These are phyloP conservation scores for Lasioglossum baleicum DNA, from an alignment of 1,140 invertebrate genomes.

Conservation along the genomic window DNA sequence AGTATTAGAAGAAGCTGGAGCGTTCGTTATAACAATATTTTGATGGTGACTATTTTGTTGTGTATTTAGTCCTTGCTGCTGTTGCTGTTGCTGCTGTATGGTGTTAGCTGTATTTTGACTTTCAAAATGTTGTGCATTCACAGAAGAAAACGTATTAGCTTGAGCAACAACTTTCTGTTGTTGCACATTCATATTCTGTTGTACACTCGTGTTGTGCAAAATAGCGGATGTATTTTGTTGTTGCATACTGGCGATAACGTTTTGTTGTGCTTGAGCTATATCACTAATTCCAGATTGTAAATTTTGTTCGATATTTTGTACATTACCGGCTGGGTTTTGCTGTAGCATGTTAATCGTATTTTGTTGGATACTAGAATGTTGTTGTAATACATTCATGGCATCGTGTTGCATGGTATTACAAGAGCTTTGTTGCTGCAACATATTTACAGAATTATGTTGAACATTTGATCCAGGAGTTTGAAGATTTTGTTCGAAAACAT, in stretches of 20 bases:
- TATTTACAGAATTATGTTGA: conserved; percentile 70
- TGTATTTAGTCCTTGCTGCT: conserved; percentile 47
- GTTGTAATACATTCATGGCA: conserved; percentile 69
- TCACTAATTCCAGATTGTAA: conserved; percentile 61
- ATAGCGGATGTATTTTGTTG: conserved; percentile 67
- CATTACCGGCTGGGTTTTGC: conserved; percentile 63
- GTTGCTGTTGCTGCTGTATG: conserved; percentile 41
- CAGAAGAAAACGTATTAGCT: conserved; percentile 56
- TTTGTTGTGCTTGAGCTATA: conserved; percentile 52
- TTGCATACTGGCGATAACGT: conserved; percentile 59
- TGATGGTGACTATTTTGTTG: conserved; percentile 69
- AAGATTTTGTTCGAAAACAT: conserved; percentile 74
- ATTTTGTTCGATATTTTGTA: conserved; percentile 66
- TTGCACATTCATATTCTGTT: conserved; percentile 63
- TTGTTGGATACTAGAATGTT: conserved; percentile 70
- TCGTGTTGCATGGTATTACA: conserved; percentile 63
- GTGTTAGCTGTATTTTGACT: conserved; percentile 50
- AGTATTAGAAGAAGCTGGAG: conserved; percentile 48
- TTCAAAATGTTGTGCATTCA: conserved; percentile 63
- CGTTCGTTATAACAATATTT: conserved; percentile 73
- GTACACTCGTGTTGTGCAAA: conserved; percentile 59
- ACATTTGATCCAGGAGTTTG: conserved; percentile 66
- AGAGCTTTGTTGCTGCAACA: conserved; percentile 64
- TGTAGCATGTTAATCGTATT: conserved; percentile 72
- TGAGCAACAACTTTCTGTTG: conserved; percentile 60